Base-by-base conservation (phyloP, 2,888 invertebrate species). In the Polietes domitor region DNA sequence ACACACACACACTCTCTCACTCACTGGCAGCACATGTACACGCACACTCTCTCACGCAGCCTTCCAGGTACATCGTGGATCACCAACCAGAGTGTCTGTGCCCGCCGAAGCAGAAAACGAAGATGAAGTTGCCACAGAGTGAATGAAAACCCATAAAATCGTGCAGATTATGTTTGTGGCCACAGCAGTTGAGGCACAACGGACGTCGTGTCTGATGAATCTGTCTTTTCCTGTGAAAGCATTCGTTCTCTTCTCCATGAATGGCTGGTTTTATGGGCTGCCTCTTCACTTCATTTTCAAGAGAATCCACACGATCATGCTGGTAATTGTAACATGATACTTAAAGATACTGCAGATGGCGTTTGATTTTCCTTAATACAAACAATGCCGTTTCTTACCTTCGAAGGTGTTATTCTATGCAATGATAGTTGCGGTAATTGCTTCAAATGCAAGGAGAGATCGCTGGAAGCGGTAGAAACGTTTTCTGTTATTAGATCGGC, bases 291-390 rank as follows among this genome's bases (percentile, higher is more conserved):
- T 28, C 61, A 32, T 15, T 43, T 68, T 68, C 9, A 21, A n/a
- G 73, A 73, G 55, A 73, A 70, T 74, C 26, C 21, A 74, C 15
- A 74, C 32, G 32, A 28, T 43, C 74, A 68, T 74, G 68, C 50
- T 70, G 74, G 73, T 68, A 71, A 74, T 24, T 55, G 68, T 68
- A 79, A 79, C 24, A 28, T 73, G 65, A 79, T 68, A 79, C 19
- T 32, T 1, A 43, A 24, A 41, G n/a, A 41, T 72, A 28, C 17
- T 21, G 58, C 58, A 77, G 24, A 77, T 77, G 24, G 28, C 21
- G 19, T 32, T 77, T 55, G 68, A 19, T 53, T 65, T 32, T 77
- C 41, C n/a, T 28, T 43, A 77, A 55, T 21, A 55, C 24, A 53
- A 12, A 21, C 55, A 63, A 75, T 26, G 41, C 32, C 37, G 43